Base-by-base conservation (phyloP, 2,113 vertebrate species). In the Connochaetes taurinus region DNA sequence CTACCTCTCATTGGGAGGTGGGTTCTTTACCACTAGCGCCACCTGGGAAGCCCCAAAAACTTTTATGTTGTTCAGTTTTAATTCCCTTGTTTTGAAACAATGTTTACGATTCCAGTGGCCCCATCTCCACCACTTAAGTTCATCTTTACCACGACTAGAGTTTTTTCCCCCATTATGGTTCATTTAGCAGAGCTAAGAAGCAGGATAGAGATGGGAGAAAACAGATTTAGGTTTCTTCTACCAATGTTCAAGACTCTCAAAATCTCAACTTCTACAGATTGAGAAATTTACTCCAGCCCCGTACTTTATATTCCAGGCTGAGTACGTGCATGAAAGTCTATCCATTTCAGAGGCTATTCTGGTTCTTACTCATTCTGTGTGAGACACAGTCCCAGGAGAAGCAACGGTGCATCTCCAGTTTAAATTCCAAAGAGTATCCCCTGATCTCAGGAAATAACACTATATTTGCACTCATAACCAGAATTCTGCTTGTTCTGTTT, bases 141-240 rank as follows among this genome's bases (percentile, higher is more conserved):
- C 17, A 11, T 87, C 15, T 90, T 60, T 25, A 88, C 2, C 33
- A 91, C 27, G 21, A 71, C 10, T 78, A 82, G 62, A 50, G 33
- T 25, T 82, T 53, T 87, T 91, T 19, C 19, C 55, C 12, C 36
- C 57, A 52, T 67, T 76, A 14, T 16, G 8, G 16, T 7, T 86
- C 53, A 87, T 60, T 86, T 76, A 90, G 50, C 40, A 95, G 31
- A 95, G 29, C 67, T 64, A 85, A 91, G 21, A 88, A 92, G 74
- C 15, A 93, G 27, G 76, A 40, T 82, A 1, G 27, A 29, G 3
- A 3, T 81, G 17, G 29, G 14, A 87, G 83, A 8, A 92, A 55
- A 6, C 8, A 76, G 62, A n/a, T 47, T 52, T 78, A 78, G 36
- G 45, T 84, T 94, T 97, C n/a, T 92, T 76, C 58, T 60, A 36